These are phyloP conservation scores for Climacteris rufus DNA, from an alignment of 2,113 vertebrate genomes.

Conservation along the genomic window DNA sequence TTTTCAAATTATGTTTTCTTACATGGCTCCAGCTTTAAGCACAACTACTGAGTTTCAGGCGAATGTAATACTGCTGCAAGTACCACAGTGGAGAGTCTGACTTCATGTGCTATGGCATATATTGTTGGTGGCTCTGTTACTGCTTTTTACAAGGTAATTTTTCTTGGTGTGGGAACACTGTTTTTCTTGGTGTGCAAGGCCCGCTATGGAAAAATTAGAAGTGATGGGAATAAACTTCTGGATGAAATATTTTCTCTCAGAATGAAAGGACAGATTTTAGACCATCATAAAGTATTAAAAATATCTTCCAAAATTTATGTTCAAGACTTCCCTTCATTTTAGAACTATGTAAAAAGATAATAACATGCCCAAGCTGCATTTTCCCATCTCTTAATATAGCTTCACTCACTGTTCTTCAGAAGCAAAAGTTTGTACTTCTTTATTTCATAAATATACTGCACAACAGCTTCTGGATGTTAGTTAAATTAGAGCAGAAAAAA, in stretches of 20 bases:
- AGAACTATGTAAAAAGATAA: neutral
- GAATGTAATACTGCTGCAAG: neutral
- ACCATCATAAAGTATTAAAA: neutral
- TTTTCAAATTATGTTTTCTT: neutral
- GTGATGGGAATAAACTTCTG: neutral
- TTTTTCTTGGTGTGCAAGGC: conserved; percentile 39
- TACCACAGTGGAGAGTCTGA: neutral
- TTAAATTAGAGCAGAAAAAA: neutral
- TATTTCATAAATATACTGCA: neutral
- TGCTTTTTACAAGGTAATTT: conserved; percentile 12
- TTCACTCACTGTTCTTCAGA: neutral
- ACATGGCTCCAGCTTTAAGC: neutral
- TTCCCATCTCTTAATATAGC: neutral
- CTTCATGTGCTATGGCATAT: conserved; percentile 1
- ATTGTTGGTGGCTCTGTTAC: conserved; percentile 35
- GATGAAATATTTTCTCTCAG: neutral
- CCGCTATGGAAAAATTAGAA: conserved; percentile 10
- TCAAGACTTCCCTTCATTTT: neutral
- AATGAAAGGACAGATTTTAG: neutral
- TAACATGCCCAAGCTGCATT: neutral
- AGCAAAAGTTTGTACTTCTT: neutral
- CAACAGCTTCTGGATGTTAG: neutral
- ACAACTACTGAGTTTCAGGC: neutral
- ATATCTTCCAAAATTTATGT: neutral
- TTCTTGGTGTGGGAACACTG: conserved; percentile 13